phyloP scores from a whole-genome alignment of 2,113 vertebrate species.

The Empidonax traillii region DNA sequence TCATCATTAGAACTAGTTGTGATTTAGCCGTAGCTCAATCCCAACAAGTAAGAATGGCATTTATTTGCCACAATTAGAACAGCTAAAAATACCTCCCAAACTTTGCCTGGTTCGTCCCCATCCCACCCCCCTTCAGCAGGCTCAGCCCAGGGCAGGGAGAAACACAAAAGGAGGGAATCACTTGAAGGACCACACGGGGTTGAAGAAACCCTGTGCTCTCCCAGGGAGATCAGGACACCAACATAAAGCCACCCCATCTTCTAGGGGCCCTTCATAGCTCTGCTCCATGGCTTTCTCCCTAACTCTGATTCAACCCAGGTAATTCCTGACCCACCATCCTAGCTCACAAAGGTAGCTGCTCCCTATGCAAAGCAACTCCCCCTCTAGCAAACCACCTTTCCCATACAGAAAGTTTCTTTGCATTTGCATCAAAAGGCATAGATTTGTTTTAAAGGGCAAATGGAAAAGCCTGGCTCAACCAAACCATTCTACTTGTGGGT shows the following conservation, averaged over 20 bases:
- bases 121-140: neutral
- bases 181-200: fast-evolving
- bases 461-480: neutral
- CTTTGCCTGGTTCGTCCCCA: neutral
- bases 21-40: conserved; percentile 63
- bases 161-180: neutral
- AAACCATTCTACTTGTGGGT: neutral
- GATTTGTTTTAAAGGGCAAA: neutral
- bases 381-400: neutral
- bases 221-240: neutral
- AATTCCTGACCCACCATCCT: neutral
- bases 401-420: neutral
- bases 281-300: neutral
- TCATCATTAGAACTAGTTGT: conserved; percentile 67
- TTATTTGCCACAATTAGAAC: conserved; percentile 61
- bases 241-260: neutral
- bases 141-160: neutral
- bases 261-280: neutral
- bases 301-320: neutral
- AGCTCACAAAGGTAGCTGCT: neutral
- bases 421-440: neutral
- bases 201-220: neutral
- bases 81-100: conserved; percentile 63
- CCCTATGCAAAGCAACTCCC: fast-evolving
- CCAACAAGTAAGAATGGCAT: conserved; percentile 54